A percentile compares a stretch with the other conserved stretches of the same genome.
Conservation (phyloP, 2,113 vertebrate genomes). For the Desmodus rotundus region DNA sequence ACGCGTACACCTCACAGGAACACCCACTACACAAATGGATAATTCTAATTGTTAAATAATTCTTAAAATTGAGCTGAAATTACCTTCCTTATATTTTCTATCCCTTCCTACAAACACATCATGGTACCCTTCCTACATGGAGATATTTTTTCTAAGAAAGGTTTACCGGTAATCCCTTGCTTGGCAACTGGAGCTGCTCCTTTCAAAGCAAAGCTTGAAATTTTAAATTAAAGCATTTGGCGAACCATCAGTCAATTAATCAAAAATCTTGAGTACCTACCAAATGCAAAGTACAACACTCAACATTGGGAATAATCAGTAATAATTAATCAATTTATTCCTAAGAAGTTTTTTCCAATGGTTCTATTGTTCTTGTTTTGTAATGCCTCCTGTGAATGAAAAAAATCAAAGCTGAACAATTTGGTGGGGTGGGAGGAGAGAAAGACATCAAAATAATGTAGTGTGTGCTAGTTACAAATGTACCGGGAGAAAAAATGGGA, state of each 20-base stretch:
- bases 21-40: neutral
- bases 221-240: neutral
- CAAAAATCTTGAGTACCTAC: neutral
- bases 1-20: neutral
- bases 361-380: neutral
- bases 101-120: neutral
- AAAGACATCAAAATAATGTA: neutral
- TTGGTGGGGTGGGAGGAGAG: neutral
- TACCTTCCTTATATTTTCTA: neutral
- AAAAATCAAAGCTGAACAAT: constrained; percentile 9
- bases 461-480: neutral
- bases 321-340: neutral
- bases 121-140: neutral
- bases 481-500: neutral
- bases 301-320: neutral
- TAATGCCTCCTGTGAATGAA: neutral
- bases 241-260: neutral
- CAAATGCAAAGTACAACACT: neutral
- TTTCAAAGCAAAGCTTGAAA: constrained; percentile 11
- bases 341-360: neutral
- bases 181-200: neutral
- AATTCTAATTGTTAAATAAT: neutral
- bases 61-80: neutral
- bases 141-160: constrained; percentile 2
- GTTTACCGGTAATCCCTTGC: neutral